Evolutionary conservation across 2,888 invertebrate species (phyloP), one percentile per base, ranked within the genome.

Genomic region (Synergus gifuensis): DNA sequence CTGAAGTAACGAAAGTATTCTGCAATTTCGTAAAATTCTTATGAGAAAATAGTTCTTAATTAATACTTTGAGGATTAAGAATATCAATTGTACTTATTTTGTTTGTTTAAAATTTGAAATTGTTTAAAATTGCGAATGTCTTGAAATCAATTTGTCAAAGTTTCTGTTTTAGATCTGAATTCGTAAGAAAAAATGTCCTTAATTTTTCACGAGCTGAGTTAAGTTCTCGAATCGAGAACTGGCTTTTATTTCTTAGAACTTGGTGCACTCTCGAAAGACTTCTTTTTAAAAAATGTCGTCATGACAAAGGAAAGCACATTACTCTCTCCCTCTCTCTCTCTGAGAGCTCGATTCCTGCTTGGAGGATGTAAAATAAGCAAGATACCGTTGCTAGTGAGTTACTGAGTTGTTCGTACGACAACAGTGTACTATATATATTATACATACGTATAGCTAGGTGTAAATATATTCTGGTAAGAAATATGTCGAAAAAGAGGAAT

Each of bases 371-470:
- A 49, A 69, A 69, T 66, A 66, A 69, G 12, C 12, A n/a, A 54
- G 54, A 0, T 8, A 54, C n/a, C 9, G 16, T 69, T 69, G 46
- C 69, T 49, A 69, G 46, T 28, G 28, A 28, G 76, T 82, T 49
- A 69, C 28, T 28, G 28, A 28, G 76, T 82, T 80, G 81, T 84
- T 79, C 83, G 83, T 83, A 80, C 83, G 82, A 81, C 81, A 81
- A 81, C 67, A 77, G 79, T 84, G 83, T 83, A 83, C 2, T 49
- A 49, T 49, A 81, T 63, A 63, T 40, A 63, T 28, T 28, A 28
- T 28, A 28, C 28, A 28, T 28, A 28, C 28, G 28, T 80, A 76
- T 84, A 88, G 87, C 81, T 88, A 89, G 86, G 86, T 88, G 87
- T 89, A 88, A 36, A 85, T 84, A 85, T 82, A 40, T 63, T n/a